Evolutionary conservation across 2,797 vertebrate genomes (phyloP).

Genomic region (Spheniscus humboldti): DNA sequence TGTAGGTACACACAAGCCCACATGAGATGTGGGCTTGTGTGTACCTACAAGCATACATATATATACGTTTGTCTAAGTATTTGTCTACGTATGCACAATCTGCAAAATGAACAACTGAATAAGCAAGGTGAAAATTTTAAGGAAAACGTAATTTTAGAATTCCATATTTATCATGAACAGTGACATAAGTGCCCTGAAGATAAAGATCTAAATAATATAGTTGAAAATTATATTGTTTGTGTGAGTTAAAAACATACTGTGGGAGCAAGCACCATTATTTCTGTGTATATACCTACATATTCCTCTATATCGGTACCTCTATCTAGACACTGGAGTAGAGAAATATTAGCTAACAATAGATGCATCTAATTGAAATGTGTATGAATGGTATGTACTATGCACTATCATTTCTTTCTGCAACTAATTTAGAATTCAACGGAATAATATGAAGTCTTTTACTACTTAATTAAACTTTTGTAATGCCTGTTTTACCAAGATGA

Average conservation of each 20-base stretch:
- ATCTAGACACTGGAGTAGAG: conserved; percentile 54
- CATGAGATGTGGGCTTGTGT: background rate
- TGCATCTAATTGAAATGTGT: conserved; percentile 75
- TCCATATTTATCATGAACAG: background rate
- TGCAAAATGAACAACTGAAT: background rate
- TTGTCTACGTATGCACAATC: background rate
- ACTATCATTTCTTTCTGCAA: conserved; percentile 74
- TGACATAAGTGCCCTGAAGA: background rate
- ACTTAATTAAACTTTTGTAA: conserved; percentile 85
- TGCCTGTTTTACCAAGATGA: conserved; percentile 82
- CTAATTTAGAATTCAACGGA: conserved; percentile 79
- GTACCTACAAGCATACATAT: background rate
- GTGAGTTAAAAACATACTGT: conserved; percentile 18
- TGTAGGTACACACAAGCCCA: no score
- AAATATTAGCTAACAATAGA: conserved; percentile 64
- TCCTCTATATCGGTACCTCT: background rate
- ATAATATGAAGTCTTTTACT: conserved; percentile 82
- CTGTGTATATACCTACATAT: background rate
- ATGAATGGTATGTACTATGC: conserved; percentile 68
- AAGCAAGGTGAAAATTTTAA: background rate
- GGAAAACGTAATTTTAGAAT: background rate
- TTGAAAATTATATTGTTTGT: background rate
- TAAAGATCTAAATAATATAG: conserved; percentile 1
- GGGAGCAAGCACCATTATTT: background rate
- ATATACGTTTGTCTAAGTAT: background rate